Evolutionary conservation across 2,888 invertebrate genomes (phyloP).

Genomic region (Anaspis maculata): DNA sequence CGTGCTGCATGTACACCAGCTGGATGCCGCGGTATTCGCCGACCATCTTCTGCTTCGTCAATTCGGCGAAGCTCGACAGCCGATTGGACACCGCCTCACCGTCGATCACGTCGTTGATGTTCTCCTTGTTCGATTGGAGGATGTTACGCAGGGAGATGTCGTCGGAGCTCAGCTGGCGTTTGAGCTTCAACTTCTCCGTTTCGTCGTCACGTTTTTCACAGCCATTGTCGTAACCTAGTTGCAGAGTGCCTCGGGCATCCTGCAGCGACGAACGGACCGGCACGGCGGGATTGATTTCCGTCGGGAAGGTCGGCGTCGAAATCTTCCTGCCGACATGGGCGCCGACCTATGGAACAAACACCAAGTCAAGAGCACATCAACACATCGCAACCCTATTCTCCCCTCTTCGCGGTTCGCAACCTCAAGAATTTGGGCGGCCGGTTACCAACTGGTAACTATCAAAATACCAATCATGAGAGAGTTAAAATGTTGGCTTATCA

Average conservation of each 20-base stretch:
- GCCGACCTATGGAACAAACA: conserved; percentile 31
- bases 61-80: conserved; percentile 61
- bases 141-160: conserved; percentile 43
- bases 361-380: background rate
- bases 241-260: conserved; percentile 64
- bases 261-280: conserved; percentile 62
- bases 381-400: too few relatives aligned
- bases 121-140: conserved; percentile 43
- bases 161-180: conserved; percentile 54
- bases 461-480: too few relatives aligned
- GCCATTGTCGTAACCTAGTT: conserved; percentile 57
- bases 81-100: conserved; percentile 52
- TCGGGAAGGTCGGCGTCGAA: conserved; percentile 47
- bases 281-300: conserved; percentile 50
- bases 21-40: conserved; percentile 51
- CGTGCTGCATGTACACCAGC: conserved; percentile 50
- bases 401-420: too few relatives aligned
- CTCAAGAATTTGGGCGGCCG: too few relatives aligned
- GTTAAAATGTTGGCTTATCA: too few relatives aligned
- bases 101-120: conserved; percentile 47
- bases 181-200: conserved; percentile 47
- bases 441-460: too few relatives aligned
- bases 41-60: conserved; percentile 50
- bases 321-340: conserved; percentile 45
- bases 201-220: conserved; percentile 55